These are phyloP conservation scores for Craterocephalus amniculus DNA, from an alignment of 2,797 vertebrate species.

Conservation along the genomic window DNA sequence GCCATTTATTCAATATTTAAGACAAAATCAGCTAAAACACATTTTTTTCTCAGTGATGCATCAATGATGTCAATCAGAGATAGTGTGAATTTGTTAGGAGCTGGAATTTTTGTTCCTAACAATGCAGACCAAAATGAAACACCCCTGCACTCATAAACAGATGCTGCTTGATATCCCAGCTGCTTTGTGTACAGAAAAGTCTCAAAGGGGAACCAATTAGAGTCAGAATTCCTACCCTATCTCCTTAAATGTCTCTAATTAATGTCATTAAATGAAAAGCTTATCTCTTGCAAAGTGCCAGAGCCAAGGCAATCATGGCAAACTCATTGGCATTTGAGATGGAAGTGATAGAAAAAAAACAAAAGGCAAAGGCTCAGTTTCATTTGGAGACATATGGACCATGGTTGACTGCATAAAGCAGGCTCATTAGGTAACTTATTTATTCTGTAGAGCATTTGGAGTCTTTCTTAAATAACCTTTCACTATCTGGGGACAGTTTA, in stretches of 20 bases:
- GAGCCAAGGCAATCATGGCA: conserved; percentile 23
- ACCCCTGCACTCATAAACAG: not conserved
- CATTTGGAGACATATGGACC: conserved; percentile 25
- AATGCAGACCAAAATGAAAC: conserved; percentile 3
- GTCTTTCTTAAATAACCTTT: conserved; percentile 26
- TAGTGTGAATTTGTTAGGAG: not conserved
- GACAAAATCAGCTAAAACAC: too few relatives aligned
- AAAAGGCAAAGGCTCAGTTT: conserved; percentile 26
- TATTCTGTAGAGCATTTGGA: conserved; percentile 34
- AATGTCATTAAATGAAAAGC: conserved; percentile 70
- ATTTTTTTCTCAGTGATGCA: too few relatives aligned
- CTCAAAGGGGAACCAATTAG: conserved; percentile 41
- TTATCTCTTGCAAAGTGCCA: conserved; percentile 57
- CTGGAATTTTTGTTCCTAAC: not conserved
- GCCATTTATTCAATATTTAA: too few relatives aligned
- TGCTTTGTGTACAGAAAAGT: conserved; percentile 20
- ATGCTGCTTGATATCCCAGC: conserved; percentile 11
- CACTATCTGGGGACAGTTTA: conserved; percentile 24
- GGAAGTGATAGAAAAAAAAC: not conserved
- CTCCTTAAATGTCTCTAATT: conserved; percentile 65
- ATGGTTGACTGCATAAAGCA: not conserved
- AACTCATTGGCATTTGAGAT: conserved; percentile 20
- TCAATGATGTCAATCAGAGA: too few relatives aligned
- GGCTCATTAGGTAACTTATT: conserved; percentile 44
- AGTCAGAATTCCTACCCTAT: conserved; percentile 22